Evolutionary conservation across 2,797 vertebrate species (phyloP), one percentile per base, ranked within the genome.

Genomic region (Schizopygopsis pylzovi): DNA sequence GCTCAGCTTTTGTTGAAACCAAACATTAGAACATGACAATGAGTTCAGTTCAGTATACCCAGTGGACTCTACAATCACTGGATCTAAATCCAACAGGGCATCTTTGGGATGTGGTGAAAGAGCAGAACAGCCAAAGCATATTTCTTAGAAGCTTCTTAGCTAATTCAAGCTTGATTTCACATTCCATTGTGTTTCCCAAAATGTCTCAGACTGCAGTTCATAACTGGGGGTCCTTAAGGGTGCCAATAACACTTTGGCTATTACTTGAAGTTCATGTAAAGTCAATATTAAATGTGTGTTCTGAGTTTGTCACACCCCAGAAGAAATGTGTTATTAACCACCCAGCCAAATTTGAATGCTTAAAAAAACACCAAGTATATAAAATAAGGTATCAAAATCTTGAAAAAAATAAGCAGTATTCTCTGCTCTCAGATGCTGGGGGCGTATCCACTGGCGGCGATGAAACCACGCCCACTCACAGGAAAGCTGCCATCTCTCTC

Each of bases 101-200:
- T 61, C 56, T 79, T 11, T 12, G 56, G 56, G 56, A 61, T 79
- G 39, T 63, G 39, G 56, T 79, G 39, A 45, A 79, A 63, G 56
- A 63, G 37, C 8, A 79, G 39, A 18, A 39, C 8, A 41, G 52
- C 11, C 49, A 56, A 56, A 59, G 54, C 8, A 18, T 61, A 43
- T 39, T 43, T 78, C 2, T 1, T 7, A 43, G 37, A 61, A 79
- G 7, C 22, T 61, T 79, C 76, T 16, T 41, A 61, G 76, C 22
- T 43, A 61, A 68, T 43, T 9, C 22, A 12, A 79, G 37, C 22
- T 61, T n/a, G 2, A 79, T 70, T 70, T 37, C 37, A 37, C 73
- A 56, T 56, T 77, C 33, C 22, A 78, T 41, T 79, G 75, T 59
- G 37, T 61, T 5, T 43, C 12, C 18, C 13, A 4, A 39, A 77